A percentile compares a stretch with the other conserved stretches of the same genome.
These are phyloP conservation scores for Desmodus rotundus DNA, from an alignment of 2,113 vertebrate species.

Conservation along the genomic window DNA sequence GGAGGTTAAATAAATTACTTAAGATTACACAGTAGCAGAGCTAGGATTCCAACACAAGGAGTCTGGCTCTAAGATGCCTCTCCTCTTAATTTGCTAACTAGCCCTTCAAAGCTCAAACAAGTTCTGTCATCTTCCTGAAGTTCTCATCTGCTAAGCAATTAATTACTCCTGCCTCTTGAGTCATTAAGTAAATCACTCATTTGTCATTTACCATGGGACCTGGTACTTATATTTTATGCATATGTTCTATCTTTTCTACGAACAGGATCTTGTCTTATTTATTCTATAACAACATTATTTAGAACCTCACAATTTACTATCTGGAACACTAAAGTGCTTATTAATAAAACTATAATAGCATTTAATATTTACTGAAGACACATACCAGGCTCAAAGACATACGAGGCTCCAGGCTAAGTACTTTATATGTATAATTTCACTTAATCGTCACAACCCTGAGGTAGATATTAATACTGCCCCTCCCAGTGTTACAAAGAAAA, in stretches of 20 bases:
- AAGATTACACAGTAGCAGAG: background rate
- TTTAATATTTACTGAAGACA: background rate
- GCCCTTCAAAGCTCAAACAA: background rate
- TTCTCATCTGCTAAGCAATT: constrained; percentile 13
- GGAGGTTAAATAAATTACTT: background rate
- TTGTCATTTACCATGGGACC: background rate
- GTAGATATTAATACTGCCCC: background rate
- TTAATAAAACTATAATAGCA: background rate
- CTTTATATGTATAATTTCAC: background rate
- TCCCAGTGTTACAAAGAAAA: background rate
- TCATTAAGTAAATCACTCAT: background rate
- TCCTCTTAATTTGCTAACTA: background rate
- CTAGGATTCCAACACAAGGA: background rate
- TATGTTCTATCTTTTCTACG: background rate
- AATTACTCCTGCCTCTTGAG: background rate
- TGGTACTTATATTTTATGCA: background rate
- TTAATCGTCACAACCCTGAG: background rate
- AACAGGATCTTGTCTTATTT: background rate
- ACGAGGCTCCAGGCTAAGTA: background rate
- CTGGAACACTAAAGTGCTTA: background rate
- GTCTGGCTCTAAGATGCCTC: background rate
- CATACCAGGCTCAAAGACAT: background rate
- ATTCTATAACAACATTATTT: background rate
- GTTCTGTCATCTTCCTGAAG: background rate
- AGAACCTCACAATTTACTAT: background rate